Percentiles rank a stretch among this genome's conserved stretches.
These are phyloP conservation scores for Ptilonorhynchus violaceus DNA, from an alignment of 2,113 vertebrate genomes.

Conservation along the genomic window DNA sequence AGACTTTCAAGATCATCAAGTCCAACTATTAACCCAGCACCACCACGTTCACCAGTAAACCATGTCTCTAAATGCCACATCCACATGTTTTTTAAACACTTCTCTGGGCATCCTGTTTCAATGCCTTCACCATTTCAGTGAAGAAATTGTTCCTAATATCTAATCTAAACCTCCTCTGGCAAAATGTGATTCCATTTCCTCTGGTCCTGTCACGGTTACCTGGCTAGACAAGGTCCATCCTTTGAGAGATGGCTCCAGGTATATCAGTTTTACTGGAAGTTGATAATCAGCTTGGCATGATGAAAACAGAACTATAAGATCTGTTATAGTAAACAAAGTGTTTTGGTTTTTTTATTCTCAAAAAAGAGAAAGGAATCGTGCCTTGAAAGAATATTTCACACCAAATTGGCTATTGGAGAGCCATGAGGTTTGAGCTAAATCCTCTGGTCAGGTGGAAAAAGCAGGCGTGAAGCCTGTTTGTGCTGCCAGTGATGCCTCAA, in stretches of 20 bases:
- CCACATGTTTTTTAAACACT: neutral
- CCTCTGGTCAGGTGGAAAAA: neutral
- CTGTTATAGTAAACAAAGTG: neutral
- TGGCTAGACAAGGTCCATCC: neutral
- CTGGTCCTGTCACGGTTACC: neutral
- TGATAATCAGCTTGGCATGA: neutral
- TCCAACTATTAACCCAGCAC: neutral
- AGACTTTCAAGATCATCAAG: neutral
- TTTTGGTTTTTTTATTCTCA: neutral
- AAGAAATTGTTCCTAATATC: neutral
- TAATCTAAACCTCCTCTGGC: neutral
- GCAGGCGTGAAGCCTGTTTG: neutral
- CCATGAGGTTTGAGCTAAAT: neutral
- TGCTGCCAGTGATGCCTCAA: neutral
- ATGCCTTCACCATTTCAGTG: neutral
- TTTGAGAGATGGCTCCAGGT: neutral
- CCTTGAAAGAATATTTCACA: neutral
- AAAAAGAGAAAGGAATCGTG: neutral
- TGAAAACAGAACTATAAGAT: neutral
- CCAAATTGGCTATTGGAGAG: neutral
- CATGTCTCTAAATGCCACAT: neutral
- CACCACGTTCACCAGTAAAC: neutral
- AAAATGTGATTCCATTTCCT: neutral
- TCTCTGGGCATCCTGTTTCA: neutral
- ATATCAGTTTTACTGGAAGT: neutral